Percentiles rank a stretch among this genome's conserved stretches.
phyloP scores from a whole-genome alignment of 2,888 invertebrate genomes.

The Hypomecis punctinalis region DNA sequence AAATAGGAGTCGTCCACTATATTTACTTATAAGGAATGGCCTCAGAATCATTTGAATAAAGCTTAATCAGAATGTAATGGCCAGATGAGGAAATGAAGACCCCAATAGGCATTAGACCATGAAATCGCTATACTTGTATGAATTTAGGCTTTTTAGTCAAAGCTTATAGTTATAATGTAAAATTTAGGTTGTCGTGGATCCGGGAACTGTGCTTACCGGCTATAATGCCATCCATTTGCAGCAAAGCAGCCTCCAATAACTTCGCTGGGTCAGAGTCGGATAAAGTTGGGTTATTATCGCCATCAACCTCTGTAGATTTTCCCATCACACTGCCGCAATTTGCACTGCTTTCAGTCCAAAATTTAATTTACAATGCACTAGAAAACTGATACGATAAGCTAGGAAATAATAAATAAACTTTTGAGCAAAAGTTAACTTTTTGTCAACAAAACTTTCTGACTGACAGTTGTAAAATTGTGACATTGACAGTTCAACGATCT shows the following conservation, averaged over 20 bases:
- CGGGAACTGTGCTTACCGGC: conserved; percentile 84
- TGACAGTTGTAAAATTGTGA: conserved; percentile 4
- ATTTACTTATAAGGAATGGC: conserved; percentile 11
- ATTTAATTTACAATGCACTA: conserved; percentile 32
- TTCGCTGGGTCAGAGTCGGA: conserved; percentile 94
- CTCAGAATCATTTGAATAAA: conserved; percentile 15
- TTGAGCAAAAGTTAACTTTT: conserved; percentile 63
- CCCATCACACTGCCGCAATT: conserved; percentile 68
- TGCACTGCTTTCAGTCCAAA: conserved; percentile 23
- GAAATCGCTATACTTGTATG: conserved; percentile 42
- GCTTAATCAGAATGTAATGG: conserved; percentile 20
- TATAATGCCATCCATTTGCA: conserved; percentile 96
- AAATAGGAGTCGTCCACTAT: conserved; percentile 1
- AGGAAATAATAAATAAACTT: conserved; percentile 45
- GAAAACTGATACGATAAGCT: conserved; percentile 29
- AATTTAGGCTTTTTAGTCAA: conserved; percentile 23
- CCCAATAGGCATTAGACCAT: conserved; percentile 62
- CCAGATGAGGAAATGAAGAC: conserved; percentile 51
- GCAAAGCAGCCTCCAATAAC: conserved; percentile 92
- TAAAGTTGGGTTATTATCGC: conserved; percentile 79
- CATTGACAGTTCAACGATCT: conserved; percentile 24
- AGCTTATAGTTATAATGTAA: conserved; percentile 6
- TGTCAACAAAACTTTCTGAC: conserved; percentile 71
- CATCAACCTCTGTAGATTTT: conserved; percentile 78
- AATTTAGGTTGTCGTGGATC: conserved; percentile 1